Evolutionary conservation across 2,888 invertebrate species (phyloP).

Genomic region (Eupithecia centaureata): DNA sequence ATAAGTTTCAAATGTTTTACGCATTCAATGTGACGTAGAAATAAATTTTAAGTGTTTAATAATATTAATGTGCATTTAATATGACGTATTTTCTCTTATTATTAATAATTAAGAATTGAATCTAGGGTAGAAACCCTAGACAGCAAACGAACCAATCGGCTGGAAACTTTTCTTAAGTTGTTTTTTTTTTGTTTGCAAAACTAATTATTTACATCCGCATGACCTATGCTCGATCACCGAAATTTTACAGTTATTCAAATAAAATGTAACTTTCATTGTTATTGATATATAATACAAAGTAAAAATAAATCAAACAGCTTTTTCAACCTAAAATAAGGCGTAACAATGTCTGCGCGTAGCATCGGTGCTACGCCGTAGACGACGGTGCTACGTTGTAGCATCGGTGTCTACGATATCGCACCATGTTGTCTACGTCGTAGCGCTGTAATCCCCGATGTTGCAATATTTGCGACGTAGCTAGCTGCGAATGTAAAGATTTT

Average conservation of each 20-base stretch:
- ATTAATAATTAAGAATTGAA: too few relatives aligned
- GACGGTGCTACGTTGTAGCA: not conserved
- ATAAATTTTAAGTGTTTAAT: too few relatives aligned
- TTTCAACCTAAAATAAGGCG: not conserved
- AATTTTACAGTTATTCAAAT: too few relatives aligned
- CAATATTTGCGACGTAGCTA: not conserved
- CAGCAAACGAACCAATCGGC: not conserved
- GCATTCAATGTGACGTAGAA: too few relatives aligned
- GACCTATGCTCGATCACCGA: not conserved
- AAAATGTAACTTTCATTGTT: too few relatives aligned
- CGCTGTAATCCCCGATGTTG: not conserved
- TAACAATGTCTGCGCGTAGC: not conserved
- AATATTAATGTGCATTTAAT: too few relatives aligned
- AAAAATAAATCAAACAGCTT: not conserved
- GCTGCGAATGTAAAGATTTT: not conserved
- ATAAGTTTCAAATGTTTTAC: too few relatives aligned
- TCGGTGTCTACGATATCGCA: not conserved
- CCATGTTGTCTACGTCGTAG: not conserved
- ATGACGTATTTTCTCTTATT: too few relatives aligned
- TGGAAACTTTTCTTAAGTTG: not conserved
- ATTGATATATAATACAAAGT: not conserved
- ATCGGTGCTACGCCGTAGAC: too few relatives aligned
- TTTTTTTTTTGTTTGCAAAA: not conserved
- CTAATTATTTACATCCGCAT: not conserved
- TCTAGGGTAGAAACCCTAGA: too few relatives aligned